These are phyloP conservation scores for Chaetophractus vellerosus DNA, from an alignment of 2,797 vertebrate species.

Conservation along the genomic window DNA sequence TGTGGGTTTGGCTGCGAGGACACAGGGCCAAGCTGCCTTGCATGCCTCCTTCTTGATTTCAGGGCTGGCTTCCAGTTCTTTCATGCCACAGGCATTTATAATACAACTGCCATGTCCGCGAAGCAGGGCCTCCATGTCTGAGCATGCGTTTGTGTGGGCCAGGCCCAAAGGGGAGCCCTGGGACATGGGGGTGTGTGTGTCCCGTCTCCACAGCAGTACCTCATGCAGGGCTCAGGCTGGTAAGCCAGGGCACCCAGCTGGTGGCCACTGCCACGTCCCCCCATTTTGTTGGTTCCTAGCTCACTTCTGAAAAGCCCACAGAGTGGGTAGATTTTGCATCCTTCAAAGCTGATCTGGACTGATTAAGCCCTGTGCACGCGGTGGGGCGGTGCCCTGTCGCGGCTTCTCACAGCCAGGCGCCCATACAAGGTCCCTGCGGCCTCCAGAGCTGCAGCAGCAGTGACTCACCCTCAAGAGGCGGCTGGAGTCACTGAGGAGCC, in stretches of 20 bases:
- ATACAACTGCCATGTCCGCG: neutral
- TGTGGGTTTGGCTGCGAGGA: neutral
- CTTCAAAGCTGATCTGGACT: neutral
- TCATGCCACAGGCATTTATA: neutral
- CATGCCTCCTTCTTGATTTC: neutral
- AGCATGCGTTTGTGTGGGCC: neutral
- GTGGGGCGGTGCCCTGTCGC: neutral
- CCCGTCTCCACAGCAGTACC: neutral
- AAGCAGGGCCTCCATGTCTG: neutral
- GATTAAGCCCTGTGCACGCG: neutral
- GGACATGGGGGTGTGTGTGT: neutral
- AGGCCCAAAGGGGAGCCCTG: neutral
- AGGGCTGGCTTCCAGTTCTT: neutral
- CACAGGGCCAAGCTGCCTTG: neutral
- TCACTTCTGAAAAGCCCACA: neutral
- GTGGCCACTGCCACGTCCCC: neutral
- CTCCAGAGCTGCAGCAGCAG: neutral
- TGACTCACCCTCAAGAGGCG: conserved; percentile 56
- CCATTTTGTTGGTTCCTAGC: neutral
- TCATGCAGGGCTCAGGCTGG: neutral
- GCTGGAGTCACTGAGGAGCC: neutral
- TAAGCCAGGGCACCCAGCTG: fast-evolving
- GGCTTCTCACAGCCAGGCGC: neutral
- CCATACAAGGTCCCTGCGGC: neutral
- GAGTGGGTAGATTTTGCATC: neutral